A percentile compares a stretch with the other conserved stretches of the same genome.
Conservation (phyloP, 2,113 vertebrate species). For the Gambusia affinis region DNA sequence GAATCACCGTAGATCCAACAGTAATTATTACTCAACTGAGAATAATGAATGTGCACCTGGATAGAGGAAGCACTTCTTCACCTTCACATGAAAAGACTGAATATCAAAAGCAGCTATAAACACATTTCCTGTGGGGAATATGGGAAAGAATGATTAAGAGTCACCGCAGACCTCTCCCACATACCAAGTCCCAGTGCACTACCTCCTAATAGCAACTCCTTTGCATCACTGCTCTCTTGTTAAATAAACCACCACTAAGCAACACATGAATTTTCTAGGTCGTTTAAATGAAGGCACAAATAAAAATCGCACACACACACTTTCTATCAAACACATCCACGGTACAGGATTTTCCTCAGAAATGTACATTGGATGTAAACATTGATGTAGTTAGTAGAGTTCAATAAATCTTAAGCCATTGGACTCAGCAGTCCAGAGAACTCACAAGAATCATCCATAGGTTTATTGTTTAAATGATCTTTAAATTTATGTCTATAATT, state of each 20-base stretch:
- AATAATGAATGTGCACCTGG: background rate
- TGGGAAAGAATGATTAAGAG: slow-evolving; percentile 33
- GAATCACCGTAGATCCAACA: background rate
- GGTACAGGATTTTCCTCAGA: slow-evolving; percentile 14
- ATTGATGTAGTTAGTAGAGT: slow-evolving; percentile 15
- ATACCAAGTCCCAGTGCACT: background rate
- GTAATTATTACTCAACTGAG: background rate
- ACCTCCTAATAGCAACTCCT: slow-evolving; percentile 15
- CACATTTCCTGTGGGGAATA: slow-evolving; percentile 17
- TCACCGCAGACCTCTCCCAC: slow-evolving; percentile 13
- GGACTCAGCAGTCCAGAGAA: slow-evolving; percentile 34
- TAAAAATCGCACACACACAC: slow-evolving; percentile 12
- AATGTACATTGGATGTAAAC: slow-evolving; percentile 41
- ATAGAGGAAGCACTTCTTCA: slow-evolving; percentile 7
- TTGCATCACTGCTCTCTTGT: slow-evolving; percentile 10
- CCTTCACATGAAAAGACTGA: slow-evolving; percentile 17
- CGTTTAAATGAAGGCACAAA: slow-evolving; percentile 19
- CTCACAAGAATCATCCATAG: slow-evolving; percentile 35
- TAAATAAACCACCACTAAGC: slow-evolving; percentile 34
- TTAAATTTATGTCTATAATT: slow-evolving; percentile 9
- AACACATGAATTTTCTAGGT: slow-evolving; percentile 52
- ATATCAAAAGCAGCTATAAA: background rate
- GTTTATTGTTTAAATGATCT: slow-evolving; percentile 22
- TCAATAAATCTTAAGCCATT: slow-evolving; percentile 33
- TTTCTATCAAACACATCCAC: background rate